Base-by-base conservation (phyloP, 2,113 vertebrate species). In the Porphyrio hochstetteri region DNA sequence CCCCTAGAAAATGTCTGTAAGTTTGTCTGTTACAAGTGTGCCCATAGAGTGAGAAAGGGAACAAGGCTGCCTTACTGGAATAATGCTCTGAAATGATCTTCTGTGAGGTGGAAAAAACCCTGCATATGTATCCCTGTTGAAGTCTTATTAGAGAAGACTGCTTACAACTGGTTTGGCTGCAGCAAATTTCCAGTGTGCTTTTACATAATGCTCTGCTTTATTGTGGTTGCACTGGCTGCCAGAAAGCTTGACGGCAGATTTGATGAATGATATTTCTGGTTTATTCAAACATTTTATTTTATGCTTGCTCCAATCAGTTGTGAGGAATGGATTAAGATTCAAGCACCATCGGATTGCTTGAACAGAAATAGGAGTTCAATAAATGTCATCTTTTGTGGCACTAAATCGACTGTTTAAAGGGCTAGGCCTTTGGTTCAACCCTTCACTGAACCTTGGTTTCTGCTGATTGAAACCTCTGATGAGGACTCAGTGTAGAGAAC, bases 231-330 rank as follows among this genome's bases (percentile, higher is more conserved):
- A 23, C 35, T 48, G 64, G 61, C 72, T 29, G 5, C 81, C 77
- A 84, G 88, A 67, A 83, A 88, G 35, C 48, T 68, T 93, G 90
- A 86, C 69, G 78, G 88, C 50, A 83, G 68, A 80, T 90, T 88
- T 92, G 83, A 95, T 92, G 78, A 77, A 78, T 85, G 82, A 63
- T 90, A 90, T 80, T 94, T 90, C 86, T 92, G 55, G 69, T 91
- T 94, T 82, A 93, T 80, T 94, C 78, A 83, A 86, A 90, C 75
- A 56, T 82, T 95, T 94, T 84, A 82, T 95, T 94, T 95, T 76
- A 93, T 79, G 60, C 64, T 63, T 75, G 35, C 48, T 92, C 44
- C 82, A 70, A 84, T 88, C 92, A 88, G 85, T 68, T 5, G 1
- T 94, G 68, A 95, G 69, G 35, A 90, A 92, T 70, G 60, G 80